Evolutionary conservation across 2,113 vertebrate species (phyloP), one percentile per base, ranked within the genome.

Genomic region (Sceloporus undulatus): DNA sequence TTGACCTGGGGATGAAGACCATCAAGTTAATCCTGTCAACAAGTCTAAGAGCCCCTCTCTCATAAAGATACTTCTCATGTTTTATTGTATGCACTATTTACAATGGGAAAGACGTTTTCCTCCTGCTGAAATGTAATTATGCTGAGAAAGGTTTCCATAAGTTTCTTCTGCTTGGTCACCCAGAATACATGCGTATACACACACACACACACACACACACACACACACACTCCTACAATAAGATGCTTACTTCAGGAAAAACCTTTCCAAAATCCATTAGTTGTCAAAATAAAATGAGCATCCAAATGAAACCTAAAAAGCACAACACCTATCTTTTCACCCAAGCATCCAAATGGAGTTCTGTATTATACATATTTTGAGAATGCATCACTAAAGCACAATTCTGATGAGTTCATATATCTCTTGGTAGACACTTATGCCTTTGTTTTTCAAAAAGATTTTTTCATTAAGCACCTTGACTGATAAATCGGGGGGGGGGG

Each of bases 321-420:
- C 56, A 85, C 18, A 76, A 23, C 73, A 85, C 77, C 71, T 54
- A 76, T 76, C 73, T 77, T 85, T 65, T 65, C 84, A 40, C 13
- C 38, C 34, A 77, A 42, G 56, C 73, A 76, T 62, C 34, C 73
- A 85, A 85, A 76, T 65, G 34, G 34, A 59, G 23, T 77, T 75
- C 56, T 76, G 54, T 65, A 65, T 85, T 34, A 85, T 42, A 77
- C 8, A 42, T 65, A 77, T 85, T 85, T 76, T 48, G 38, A 29
- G 25, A 85, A 85, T 62, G 23, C 84, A 76, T 85, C 76, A 65
- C 84, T 76, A 62, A 77, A 76, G 84, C 84, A 85, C 73, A 65
- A 65, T 42, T 77, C 54, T 77, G 84, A 85, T 77, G 84, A 34
- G 54, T 7, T 77, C 84, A 85, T 85, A 76, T 76, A 85, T 77